Evolutionary conservation across 2,797 vertebrate species (phyloP).

Genomic region (Aselliscus stoliczkanus): DNA sequence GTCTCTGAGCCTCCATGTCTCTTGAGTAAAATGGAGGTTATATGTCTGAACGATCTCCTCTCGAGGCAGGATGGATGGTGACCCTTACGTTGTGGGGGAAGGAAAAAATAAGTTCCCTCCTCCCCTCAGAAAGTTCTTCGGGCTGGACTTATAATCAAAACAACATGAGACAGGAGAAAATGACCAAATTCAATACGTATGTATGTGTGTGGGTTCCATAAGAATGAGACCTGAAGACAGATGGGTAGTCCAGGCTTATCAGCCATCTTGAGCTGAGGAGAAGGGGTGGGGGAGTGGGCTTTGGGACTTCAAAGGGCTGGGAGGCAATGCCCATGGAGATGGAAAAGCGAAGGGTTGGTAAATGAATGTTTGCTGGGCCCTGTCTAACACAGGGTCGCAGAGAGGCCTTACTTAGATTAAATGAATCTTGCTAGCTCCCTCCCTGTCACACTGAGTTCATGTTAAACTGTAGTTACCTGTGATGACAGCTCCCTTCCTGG

Average conservation of each 20-base stretch:
- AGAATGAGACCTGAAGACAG: not conserved
- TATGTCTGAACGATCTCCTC: too few species aligned
- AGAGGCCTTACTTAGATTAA: not conserved
- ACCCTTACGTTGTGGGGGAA: not conserved
- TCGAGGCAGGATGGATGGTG: not conserved
- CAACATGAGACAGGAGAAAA: not conserved
- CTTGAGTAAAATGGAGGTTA: not conserved
- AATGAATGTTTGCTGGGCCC: not conserved
- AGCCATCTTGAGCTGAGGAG: not conserved
- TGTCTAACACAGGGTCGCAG: not conserved
- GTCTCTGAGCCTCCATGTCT: not conserved
- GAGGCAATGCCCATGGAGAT: not conserved
- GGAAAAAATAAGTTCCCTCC: not conserved
- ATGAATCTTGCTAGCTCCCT: not conserved
- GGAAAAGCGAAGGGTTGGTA: not conserved
- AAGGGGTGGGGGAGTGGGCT: not conserved
- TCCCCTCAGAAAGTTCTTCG: not conserved
- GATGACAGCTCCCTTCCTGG: not conserved
- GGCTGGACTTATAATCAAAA: not conserved
- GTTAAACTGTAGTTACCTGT: not conserved
- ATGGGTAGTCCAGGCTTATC: fast-evolving
- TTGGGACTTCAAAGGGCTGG: not conserved
- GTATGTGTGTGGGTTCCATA: too few species aligned
- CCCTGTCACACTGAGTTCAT: not conserved
- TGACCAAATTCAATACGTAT: not conserved